These are phyloP conservation scores for Cataglyphis cursor DNA, from an alignment of 2,888 invertebrate species.

Conservation along the genomic window DNA sequence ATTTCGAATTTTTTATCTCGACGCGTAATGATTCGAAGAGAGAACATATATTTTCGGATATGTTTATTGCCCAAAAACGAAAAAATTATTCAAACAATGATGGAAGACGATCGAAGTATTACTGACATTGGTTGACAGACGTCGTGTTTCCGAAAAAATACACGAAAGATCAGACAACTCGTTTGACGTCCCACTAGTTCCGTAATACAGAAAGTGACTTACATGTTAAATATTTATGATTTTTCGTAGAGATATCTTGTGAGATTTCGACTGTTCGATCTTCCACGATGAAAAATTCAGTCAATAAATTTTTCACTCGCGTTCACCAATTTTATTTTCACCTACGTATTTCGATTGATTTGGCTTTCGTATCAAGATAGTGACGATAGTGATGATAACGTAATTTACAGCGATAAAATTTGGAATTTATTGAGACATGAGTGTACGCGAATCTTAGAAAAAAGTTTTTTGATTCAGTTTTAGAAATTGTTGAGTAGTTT, in stretches of 20 bases:
- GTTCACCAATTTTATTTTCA: not conserved
- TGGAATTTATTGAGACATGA: not conserved
- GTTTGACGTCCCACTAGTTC: slow-evolving; percentile 22
- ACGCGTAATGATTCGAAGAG: not conserved
- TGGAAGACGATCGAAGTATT: not conserved
- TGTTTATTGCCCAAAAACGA: not conserved
- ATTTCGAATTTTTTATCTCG: not conserved
- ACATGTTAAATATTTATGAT: slow-evolving; percentile 44
- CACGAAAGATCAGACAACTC: slow-evolving; percentile 16
- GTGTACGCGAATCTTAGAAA: not conserved
- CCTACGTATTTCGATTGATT: slow-evolving; percentile 14
- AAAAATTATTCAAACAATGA: slow-evolving; percentile 44
- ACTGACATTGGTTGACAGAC: slow-evolving; percentile 23
- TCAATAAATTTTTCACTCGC: slow-evolving; percentile 20
- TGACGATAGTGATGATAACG: too few species aligned
- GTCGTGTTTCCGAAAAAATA: slow-evolving; percentile 33
- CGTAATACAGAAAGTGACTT: slow-evolving; percentile 3
- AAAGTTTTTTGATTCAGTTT: not conserved
- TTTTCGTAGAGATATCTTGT: slow-evolving; percentile 1
- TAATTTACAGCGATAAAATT: slow-evolving; percentile 26
- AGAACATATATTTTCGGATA: slow-evolving; percentile 4
- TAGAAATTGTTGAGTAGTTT: not conserved
- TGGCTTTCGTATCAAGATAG: slow-evolving; percentile 21
- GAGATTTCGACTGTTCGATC: slow-evolving; percentile 16
- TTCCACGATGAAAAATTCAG: slow-evolving; percentile 23